These are phyloP conservation scores for Latrodectus elegans DNA, from an alignment of 2,888 invertebrate species.

Conservation along the genomic window DNA sequence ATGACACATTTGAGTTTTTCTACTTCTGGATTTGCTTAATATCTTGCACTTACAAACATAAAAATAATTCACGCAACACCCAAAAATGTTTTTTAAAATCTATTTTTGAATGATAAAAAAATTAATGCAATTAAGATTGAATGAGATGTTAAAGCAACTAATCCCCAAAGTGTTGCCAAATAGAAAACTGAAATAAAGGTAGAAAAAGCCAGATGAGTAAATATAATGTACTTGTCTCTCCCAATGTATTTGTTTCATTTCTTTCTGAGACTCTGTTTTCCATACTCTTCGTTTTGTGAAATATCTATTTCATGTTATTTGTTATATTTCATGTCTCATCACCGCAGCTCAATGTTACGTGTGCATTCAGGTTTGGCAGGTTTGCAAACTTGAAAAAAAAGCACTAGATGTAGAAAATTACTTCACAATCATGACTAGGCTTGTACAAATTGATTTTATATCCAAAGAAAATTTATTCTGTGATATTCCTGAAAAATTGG, in stretches of 20 bases:
- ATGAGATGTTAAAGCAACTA: no score
- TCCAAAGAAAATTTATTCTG: slow-evolving; percentile 49
- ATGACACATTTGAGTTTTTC: no score
- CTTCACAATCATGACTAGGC: slow-evolving; percentile 5
- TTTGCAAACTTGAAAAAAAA: slow-evolving; percentile 14
- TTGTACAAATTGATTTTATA: slow-evolving; percentile 39
- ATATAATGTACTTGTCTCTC: slow-evolving; percentile 13
- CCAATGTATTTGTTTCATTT: not conserved
- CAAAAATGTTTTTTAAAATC: no score
- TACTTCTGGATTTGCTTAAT: no score
- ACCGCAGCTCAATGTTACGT: slow-evolving; percentile 66
- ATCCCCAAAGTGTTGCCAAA: not conserved
- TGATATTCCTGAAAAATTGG: slow-evolving; percentile 46
- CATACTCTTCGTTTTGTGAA: slow-evolving; percentile 19
- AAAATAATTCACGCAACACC: no score
- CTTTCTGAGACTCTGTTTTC: not conserved
- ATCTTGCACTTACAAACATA: no score
- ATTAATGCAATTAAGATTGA: no score
- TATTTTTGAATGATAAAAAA: no score
- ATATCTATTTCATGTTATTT: slow-evolving; percentile 31
- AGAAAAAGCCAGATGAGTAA: slow-evolving; percentile 15
- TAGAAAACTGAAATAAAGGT: slow-evolving; percentile 14
- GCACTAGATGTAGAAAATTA: slow-evolving; percentile 19
- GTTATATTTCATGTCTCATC: slow-evolving; percentile 52
- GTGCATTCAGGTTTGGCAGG: slow-evolving; percentile 36